These are phyloP conservation scores for Prostheceraeus crozeri DNA, from an alignment of 2,888 invertebrate species.

Conservation along the genomic window DNA sequence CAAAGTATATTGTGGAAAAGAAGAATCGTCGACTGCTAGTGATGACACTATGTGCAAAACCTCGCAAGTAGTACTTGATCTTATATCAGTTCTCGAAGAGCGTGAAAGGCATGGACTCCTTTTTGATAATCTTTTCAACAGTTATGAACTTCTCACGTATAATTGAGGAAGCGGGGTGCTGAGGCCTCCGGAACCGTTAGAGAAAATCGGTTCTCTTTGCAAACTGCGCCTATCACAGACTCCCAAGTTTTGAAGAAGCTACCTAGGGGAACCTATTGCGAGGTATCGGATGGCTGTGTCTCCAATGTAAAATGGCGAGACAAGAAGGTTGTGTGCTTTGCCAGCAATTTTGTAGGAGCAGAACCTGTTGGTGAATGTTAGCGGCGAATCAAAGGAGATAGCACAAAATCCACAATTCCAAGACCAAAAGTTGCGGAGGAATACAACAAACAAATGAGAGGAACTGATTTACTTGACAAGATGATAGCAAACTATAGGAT, in stretches of 20 bases:
- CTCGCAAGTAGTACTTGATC: neutral
- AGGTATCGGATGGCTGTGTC: conserved; percentile 9
- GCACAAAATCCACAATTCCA: neutral
- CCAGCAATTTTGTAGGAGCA: neutral
- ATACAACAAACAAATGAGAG: conserved; percentile 1
- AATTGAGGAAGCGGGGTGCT: conserved; percentile 4
- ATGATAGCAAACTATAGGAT: conserved; percentile 4
- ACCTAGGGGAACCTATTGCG: neutral
- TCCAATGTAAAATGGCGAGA: neutral
- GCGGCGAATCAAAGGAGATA: conserved; percentile 1
- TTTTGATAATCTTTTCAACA: conserved; percentile 9
- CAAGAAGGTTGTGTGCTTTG: no score
- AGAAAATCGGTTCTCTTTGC: conserved; percentile 6
- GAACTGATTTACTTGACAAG: conserved; percentile 18
- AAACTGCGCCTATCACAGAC: neutral
- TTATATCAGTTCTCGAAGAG: neutral
- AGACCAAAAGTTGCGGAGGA: conserved; percentile 18
- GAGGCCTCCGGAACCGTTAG: conserved; percentile 1
- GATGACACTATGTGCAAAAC: neutral
- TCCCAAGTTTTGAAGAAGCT: neutral
- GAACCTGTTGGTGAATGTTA: neutral
- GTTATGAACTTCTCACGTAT: conserved; percentile 8
- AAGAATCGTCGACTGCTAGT: neutral
- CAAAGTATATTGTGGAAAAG: conserved; percentile 2
- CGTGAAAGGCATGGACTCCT: neutral